Conservation (phyloP, 2,113 vertebrate genomes). For the Porphyrio hochstetteri region DNA sequence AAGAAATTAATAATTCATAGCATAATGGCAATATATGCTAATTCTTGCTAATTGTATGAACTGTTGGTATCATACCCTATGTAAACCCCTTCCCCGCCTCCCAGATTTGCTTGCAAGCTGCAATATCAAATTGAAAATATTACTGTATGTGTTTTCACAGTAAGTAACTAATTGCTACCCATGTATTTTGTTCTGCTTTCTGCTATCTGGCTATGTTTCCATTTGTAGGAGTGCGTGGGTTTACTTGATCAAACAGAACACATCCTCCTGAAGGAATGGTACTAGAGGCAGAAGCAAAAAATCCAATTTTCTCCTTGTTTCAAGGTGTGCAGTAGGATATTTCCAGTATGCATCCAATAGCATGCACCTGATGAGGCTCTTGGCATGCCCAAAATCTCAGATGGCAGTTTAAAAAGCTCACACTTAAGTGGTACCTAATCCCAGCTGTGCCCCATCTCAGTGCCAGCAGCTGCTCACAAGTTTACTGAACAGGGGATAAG, state of each 20-base stretch:
- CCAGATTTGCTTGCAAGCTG: not conserved
- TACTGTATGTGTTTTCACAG: not conserved
- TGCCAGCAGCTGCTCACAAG: not conserved
- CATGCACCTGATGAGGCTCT: not conserved
- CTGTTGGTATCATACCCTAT: not conserved
- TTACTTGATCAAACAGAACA: not conserved
- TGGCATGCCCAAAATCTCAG: not conserved
- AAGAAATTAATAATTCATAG: not conserved
- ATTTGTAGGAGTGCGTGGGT: not conserved
- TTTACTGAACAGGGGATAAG: not conserved
- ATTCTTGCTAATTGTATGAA: not conserved
- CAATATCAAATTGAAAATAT: not conserved
- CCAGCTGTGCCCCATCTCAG: not conserved
- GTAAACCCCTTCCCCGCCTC: not conserved
- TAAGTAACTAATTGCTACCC: not conserved
- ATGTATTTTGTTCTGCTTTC: not conserved
- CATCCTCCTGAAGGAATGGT: not conserved
- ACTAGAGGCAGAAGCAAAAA: not conserved
- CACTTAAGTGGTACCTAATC: not conserved
- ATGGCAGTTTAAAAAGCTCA: not conserved
- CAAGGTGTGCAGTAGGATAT: not conserved
- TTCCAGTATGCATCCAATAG: not conserved
- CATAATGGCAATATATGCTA: not conserved
- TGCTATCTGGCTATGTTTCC: no score
- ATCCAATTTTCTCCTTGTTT: not conserved